Evolutionary conservation across 2,113 vertebrate genomes (phyloP).

Genomic region (Syngnathus scovelli): DNA sequence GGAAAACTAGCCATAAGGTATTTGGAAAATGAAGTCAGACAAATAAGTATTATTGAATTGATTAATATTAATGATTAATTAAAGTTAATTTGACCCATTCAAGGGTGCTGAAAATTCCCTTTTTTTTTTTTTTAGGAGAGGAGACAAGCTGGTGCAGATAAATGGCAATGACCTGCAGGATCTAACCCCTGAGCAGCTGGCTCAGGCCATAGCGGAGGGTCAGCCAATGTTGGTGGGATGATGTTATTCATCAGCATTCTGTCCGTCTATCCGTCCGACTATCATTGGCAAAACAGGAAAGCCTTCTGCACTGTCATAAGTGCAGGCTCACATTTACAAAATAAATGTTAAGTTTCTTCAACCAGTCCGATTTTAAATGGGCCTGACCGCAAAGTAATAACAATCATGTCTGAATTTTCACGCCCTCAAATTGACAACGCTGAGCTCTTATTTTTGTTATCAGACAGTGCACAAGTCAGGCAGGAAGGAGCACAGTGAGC

Average conservation of each 20-base stretch:
- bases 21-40: too few relatives aligned
- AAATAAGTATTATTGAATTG: neutral
- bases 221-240: conserved; percentile 63
- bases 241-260: neutral
- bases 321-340: neutral
- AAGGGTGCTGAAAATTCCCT: neutral
- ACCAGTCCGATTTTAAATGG: too few relatives aligned
- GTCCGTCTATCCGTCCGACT: neutral
- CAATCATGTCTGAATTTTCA: too few relatives aligned
- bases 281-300: neutral
- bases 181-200: conserved; percentile 58
- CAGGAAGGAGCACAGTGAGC: neutral
- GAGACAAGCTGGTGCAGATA: conserved; percentile 65
- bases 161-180: conserved; percentile 51
- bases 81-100: too few relatives aligned
- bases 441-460: neutral
- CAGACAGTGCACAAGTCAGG: conserved; percentile 59
- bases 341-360: neutral
- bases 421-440: too few relatives aligned
- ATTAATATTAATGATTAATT: neutral
- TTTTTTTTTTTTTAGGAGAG: conserved; percentile 39
- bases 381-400: too few relatives aligned
- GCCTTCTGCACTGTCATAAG: neutral
- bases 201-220: conserved; percentile 35
- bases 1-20: conserved; percentile 59